A percentile compares a stretch with the other conserved stretches of the same genome.
Conservation (phyloP, 1,140 invertebrate species). For the Drosophila littoralis region DNA sequence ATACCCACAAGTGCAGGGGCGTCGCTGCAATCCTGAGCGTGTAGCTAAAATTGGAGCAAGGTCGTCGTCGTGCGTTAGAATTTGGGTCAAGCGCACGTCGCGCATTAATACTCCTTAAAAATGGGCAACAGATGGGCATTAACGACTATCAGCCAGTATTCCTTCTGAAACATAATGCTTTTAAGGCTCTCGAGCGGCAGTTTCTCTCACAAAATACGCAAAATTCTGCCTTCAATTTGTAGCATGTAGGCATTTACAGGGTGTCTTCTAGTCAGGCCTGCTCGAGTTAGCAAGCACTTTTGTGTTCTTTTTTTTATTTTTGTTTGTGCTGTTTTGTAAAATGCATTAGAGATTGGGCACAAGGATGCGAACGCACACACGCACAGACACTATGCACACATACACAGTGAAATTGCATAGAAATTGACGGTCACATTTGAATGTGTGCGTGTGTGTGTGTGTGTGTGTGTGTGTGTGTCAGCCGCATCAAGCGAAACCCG, state of each 20-base stretch:
- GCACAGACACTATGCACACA: conserved; percentile 8
- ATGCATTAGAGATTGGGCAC: conserved; percentile 75
- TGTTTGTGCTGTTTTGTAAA: conserved; percentile 63
- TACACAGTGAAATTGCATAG: conserved; percentile 72
- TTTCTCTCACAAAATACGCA: no score
- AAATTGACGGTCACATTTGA: conserved; percentile 67
- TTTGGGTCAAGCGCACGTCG: conserved; percentile 69
- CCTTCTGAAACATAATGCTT: not conserved
- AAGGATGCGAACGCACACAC: conserved; percentile 67
- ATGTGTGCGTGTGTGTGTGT: conserved; percentile 8
- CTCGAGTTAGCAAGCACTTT: not conserved
- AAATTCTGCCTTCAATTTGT: no score
- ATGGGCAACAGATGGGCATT: not conserved
- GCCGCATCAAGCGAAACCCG: conserved; percentile 38
- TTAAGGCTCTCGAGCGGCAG: no score
- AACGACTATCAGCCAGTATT: not conserved
- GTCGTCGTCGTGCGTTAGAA: conserved; percentile 68
- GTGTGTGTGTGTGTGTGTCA: conserved; percentile 54
- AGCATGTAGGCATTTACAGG: not conserved
- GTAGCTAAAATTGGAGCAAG: conserved; percentile 65
- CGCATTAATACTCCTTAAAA: conserved; percentile 18
- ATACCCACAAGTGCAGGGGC: conserved; percentile 66
- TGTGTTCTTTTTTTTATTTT: not conserved
- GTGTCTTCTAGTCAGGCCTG: not conserved
- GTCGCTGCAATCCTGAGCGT: conserved; percentile 31